Base-by-base conservation (phyloP, 2,113 vertebrate species). In the Psittacula cyanocephala region DNA sequence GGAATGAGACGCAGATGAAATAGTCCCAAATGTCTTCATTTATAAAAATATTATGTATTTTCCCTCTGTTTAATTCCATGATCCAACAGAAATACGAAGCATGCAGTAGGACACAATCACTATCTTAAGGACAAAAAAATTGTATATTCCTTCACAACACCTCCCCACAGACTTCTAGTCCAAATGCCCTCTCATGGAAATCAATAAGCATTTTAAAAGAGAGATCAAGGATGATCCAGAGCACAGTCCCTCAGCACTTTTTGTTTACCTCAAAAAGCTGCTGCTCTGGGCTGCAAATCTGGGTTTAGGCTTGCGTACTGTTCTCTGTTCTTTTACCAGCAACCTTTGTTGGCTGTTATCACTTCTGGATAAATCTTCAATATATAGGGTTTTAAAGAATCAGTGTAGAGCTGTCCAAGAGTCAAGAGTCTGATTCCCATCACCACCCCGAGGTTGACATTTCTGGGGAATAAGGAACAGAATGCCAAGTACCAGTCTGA, bases 371-470 rank as follows among this genome's bases (percentile, higher is more conserved):
- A 83, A 80, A 77, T 55, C 44, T 74, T 11, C 43, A 75, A 50
- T 47, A 70, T 33, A 81, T 8, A 44, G 31, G 13, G 13, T 90
- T 86, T 67, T 46, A 74, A 49, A 53, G 17, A 83, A 86, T 86
- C 68, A 80, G 37, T 91, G 20, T 11, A 88, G 37, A 80, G 35
- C 20, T 83, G 25, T 33, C 27, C 44, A 37, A 81, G 46, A 59
- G 31, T 86, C 27, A 74, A 35, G 41, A 77, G 10, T 39, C 7
- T 92, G 49, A 39, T 77, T 88, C 52, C 27, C 20, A 24, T 25
- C 12, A 0, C 33, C 10, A 12, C 7, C 62, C 1, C 67, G 2
- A 63, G 6, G 24, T 11, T 52, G 20, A 9, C 1, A 5, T 35
- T 74, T 90, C 46, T 18, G 0, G 4, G 25, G 9, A 46, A 70